Evolutionary conservation across 1,140 invertebrate species (phyloP).

Genomic region (Calephelis virginiensis): DNA sequence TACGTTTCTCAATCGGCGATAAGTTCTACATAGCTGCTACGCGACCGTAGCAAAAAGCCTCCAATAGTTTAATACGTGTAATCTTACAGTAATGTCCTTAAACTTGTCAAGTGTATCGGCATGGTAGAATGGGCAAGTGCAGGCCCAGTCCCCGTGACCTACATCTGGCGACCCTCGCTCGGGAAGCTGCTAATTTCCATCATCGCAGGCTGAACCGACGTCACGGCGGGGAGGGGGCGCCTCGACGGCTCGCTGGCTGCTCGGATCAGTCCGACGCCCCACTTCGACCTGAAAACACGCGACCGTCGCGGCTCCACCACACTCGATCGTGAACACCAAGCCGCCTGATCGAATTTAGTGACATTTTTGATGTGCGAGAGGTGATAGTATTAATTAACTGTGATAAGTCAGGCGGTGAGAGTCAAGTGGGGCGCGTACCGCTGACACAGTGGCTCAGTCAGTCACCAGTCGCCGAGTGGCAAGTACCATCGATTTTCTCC

Average conservation of each 20-base stretch:
- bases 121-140: constrained; percentile 71
- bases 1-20: constrained; percentile 14
- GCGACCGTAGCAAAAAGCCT: constrained; percentile 36
- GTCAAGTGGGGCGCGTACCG: constrained; percentile 66
- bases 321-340: constrained; percentile 21
- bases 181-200: constrained; percentile 76
- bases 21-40: constrained; percentile 31
- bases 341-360: constrained; percentile 49
- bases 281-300: constrained; percentile 51
- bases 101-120: constrained; percentile 73
- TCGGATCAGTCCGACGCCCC: constrained; percentile 58
- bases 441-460: constrained; percentile 74
- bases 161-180: constrained; percentile 73
- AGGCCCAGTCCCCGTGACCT: constrained; percentile 75
- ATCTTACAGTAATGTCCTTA: constrained; percentile 70
- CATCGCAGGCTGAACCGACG: constrained; percentile 51
- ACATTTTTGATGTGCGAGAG: constrained; percentile 57
- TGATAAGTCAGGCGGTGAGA: constrained; percentile 59
- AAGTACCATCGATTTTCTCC: constrained; percentile 71
- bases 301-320: constrained; percentile 32
- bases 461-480: constrained; percentile 66
- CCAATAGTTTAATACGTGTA: constrained; percentile 40
- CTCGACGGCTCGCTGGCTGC: constrained; percentile 52
- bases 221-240: constrained; percentile 54
- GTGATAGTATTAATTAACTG: constrained; percentile 59